Percentiles rank a stretch among this genome's conserved stretches.
These are phyloP conservation scores for Thunnus maccoyii DNA, from an alignment of 2,113 vertebrate genomes.

Conservation along the genomic window DNA sequence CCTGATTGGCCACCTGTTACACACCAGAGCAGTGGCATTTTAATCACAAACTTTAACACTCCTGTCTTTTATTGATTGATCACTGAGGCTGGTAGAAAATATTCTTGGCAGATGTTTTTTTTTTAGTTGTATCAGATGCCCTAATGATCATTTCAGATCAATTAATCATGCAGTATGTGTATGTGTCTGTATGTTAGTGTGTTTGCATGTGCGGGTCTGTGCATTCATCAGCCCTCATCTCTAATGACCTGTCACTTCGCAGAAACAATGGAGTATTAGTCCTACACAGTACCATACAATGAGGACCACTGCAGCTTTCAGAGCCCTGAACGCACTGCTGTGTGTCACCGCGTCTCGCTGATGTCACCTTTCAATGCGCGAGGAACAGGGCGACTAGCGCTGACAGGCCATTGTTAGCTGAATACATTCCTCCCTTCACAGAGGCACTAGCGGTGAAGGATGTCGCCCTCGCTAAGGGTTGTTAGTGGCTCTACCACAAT, in stretches of 20 bases:
- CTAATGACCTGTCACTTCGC: conserved; percentile 47
- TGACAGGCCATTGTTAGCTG: conserved; percentile 73
- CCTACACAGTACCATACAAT: conserved; percentile 1
- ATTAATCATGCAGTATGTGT: not conserved
- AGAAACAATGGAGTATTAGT: conserved; percentile 36
- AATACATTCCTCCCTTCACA: conserved; percentile 48
- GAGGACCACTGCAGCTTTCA: conserved; percentile 14
- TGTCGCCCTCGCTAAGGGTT: conserved; percentile 55
- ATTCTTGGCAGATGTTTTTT: not conserved
- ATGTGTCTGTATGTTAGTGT: not conserved
- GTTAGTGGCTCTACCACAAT: conserved; percentile 61
- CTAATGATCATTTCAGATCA: not conserved
- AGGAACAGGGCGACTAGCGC: conserved; percentile 20
- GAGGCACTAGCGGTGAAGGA: conserved; percentile 58
- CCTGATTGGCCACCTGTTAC: conserved; percentile 26
- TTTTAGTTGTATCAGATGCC: not conserved
- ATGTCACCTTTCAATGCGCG: conserved; percentile 51
- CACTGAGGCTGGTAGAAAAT: not conserved
- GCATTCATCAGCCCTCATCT: conserved; percentile 16
- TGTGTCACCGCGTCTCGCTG: conserved; percentile 48
- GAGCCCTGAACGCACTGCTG: conserved; percentile 12
- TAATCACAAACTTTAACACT: not conserved
- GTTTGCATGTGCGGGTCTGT: not conserved
- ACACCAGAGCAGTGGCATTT: not conserved
- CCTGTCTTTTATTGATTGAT: not conserved